These are phyloP conservation scores for Coleophora flavipennella DNA, from an alignment of 2,888 invertebrate species.

Conservation along the genomic window DNA sequence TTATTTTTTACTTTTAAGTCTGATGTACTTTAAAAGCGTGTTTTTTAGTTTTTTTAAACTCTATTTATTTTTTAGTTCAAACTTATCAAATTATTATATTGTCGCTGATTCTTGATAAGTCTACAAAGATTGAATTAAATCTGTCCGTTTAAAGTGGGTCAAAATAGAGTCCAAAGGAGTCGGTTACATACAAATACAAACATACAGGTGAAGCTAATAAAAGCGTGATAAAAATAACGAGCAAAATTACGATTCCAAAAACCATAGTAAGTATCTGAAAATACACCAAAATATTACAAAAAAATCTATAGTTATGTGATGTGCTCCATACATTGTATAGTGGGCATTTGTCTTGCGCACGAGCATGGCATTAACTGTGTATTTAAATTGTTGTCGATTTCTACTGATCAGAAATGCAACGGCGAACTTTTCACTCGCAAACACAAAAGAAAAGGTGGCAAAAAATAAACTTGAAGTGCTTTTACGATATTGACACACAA, in stretches of 20 bases:
- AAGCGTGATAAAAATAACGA: too few species aligned
- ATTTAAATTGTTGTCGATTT: constrained; percentile 56
- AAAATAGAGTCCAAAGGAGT: too few species aligned
- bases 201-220: constrained; percentile 4
- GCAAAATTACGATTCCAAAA: constrained; percentile 1
- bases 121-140: too few species aligned
- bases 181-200: too few species aligned
- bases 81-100: too few species aligned
- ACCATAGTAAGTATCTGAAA: constrained; percentile 15
- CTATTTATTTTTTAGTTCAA: constrained; percentile 4
- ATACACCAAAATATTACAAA: constrained; percentile 26
- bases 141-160: too few species aligned
- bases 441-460: constrained; percentile 24
- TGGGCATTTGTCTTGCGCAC: constrained; percentile 6
- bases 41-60: constrained; percentile 2
- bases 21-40: too few species aligned
- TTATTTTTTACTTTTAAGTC: too few species aligned
- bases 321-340: constrained; percentile 23
- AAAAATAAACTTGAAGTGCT: background rate
- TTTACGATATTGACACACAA: background rate
- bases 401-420: constrained; percentile 59
- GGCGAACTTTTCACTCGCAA: constrained; percentile 50
- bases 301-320: too few species aligned
- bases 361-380: constrained; percentile 39
- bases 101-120: too few species aligned